These are phyloP conservation scores for Ectemnius cavifrons DNA, from an alignment of 2,888 invertebrate species.

Conservation along the genomic window DNA sequence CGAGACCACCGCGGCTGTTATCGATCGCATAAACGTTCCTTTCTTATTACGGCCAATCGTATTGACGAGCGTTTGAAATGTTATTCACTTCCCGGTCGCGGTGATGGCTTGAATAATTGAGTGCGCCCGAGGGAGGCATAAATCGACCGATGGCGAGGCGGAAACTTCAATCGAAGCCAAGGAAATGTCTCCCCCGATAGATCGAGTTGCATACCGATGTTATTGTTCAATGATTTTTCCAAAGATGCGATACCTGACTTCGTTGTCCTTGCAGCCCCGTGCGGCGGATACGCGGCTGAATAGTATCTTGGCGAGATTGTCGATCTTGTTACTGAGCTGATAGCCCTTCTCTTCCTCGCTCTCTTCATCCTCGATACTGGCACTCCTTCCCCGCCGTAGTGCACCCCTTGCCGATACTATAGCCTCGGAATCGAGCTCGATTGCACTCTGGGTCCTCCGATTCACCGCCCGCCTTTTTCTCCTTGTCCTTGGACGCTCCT, in stretches of 20 bases:
- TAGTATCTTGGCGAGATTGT: conserved; percentile 87
- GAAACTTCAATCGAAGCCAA: too few species aligned
- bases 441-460: conserved; percentile 74
- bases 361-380: conserved; percentile 82
- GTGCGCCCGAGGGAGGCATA: too few species aligned
- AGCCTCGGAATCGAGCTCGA: conserved; percentile 73
- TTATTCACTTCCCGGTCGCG: background rate
- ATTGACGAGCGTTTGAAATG: background rate
- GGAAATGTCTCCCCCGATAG: too few species aligned
- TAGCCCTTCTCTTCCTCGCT: conserved; percentile 80
- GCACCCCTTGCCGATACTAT: conserved; percentile 70
- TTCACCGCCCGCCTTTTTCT: conserved; percentile 74
- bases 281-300: conserved; percentile 79
- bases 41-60: conserved; percentile 10
- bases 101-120: too few species aligned
- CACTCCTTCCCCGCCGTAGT: conserved; percentile 79
- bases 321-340: conserved; percentile 85
- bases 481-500: conserved; percentile 81
- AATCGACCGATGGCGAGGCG: too few species aligned
- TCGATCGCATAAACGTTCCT: conserved; percentile 16
- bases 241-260: conserved; percentile 47
- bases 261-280: conserved; percentile 68
- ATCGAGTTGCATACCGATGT: too few species aligned
- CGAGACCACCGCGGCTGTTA: conserved; percentile 2
- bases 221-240: too few species aligned